Percentiles rank a stretch among this genome's conserved stretches.
Evolutionary conservation across 2,888 invertebrate species (phyloP).

Genomic region (Tigriopus californicus): DNA sequence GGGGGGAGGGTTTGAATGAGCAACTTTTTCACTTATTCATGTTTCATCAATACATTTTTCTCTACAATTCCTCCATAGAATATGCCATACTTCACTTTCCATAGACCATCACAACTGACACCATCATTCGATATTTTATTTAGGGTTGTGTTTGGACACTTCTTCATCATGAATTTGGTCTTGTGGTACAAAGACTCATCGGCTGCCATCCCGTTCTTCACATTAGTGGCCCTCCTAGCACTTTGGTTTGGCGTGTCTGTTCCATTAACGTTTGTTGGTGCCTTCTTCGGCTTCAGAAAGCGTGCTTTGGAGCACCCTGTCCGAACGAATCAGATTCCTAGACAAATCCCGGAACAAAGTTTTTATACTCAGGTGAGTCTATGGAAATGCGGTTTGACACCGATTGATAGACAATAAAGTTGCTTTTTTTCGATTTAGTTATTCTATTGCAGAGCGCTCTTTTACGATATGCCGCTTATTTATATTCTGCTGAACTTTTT

Average conservation of each 20-base stretch:
- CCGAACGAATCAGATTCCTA: slow-evolving; percentile 93
- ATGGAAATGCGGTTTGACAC: slow-evolving; percentile 18
- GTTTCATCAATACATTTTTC: no score
- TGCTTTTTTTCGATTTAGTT: background rate
- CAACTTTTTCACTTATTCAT: no score
- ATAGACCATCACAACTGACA: no score
- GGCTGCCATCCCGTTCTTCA: slow-evolving; percentile 91
- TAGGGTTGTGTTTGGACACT: slow-evolving; percentile 85
- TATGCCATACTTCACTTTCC: no score
- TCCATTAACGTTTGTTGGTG: slow-evolving; percentile 90
- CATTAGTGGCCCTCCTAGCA: slow-evolving; percentile 74
- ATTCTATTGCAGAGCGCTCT: background rate
- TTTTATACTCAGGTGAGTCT: slow-evolving; percentile 60
- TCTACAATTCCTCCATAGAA: no score
- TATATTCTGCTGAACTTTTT: background rate
- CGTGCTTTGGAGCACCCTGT: slow-evolving; percentile 80
- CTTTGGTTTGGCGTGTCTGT: slow-evolving; percentile 98
- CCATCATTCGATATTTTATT: slow-evolving; percentile 26
- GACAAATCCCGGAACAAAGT: slow-evolving; percentile 97
- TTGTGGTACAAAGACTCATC: slow-evolving; percentile 91
- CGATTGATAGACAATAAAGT: background rate
- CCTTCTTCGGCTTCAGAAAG: slow-evolving; percentile 74
- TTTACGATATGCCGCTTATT: background rate
- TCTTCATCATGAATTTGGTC: slow-evolving; percentile 90
- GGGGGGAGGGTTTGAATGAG: no score